Evolutionary conservation across 2,888 invertebrate genomes (phyloP), one percentile per base, ranked within the genome.

Genomic region (Euspilapteryx auroguttella): DNA sequence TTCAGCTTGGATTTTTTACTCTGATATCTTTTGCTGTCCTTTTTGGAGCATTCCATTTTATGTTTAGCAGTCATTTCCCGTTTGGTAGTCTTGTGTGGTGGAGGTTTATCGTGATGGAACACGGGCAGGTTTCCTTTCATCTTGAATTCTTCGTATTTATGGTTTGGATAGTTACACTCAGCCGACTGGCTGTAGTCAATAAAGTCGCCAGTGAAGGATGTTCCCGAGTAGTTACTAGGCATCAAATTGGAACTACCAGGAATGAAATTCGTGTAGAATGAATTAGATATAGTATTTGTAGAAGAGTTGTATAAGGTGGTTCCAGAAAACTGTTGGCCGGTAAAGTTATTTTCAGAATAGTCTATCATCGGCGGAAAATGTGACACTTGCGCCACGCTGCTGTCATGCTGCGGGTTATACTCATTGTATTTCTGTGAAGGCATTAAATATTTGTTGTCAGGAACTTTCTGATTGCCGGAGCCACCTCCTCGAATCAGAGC

Each of bases 211-310:
- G 68, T 42, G 34, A 69, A 75, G 7, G 65, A 61, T 6, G 56
- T 66, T 31, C 55, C 51, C 7, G 62, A 36, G 35, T 71, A 75
- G 44, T 68, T 73, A 30, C 58, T 45, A 1, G 66, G 35, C 66
- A 75, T 71, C 34, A 73, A 41, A 37, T 71, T 73, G 27, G 56
- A 53, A 35, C 57, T 55, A 29, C 58, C 58, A 3, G 71, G 62
- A 57, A 75, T 73, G 38, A 75, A 68, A 36, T 75, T 75, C 0
- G 68, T 51, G 42, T 73, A 75, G 48, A 75, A 75, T 1, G 69
- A 58, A 48, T 73, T 73, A 1, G 73, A 66, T 40, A 75, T 62
- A 3, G 73, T 71, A 38, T 66, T 73, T 12, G 68, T 66, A 6
- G 73, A 66, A 10, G 65, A 50, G 37, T 71, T 75, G 36, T 73